A percentile compares a stretch with the other conserved stretches of the same genome.
Conservation (phyloP, 2,888 invertebrate genomes). For the Leucozona laternaria region DNA sequence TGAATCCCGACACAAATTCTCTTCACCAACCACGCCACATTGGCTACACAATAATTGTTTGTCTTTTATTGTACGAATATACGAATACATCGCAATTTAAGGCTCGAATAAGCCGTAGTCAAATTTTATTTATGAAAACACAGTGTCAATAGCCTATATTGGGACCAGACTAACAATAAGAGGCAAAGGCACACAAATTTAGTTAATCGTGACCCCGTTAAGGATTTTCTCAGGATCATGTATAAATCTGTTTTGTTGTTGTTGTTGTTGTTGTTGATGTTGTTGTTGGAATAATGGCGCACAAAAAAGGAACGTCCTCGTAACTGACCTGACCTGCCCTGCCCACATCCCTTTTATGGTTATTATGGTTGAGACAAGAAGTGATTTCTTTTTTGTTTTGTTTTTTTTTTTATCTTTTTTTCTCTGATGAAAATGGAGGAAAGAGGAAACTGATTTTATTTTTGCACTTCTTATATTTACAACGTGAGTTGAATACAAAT, state of each 20-base stretch:
- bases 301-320: background rate
- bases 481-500: conserved; percentile 53
- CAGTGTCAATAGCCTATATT: background rate
- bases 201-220: conserved; percentile 15
- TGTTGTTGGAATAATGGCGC: background rate
- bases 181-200: background rate
- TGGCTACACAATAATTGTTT: conserved; percentile 4
- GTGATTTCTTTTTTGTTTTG: conserved; percentile 15
- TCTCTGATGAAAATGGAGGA: background rate
- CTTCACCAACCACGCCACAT: background rate
- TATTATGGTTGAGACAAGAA: conserved; percentile 15
- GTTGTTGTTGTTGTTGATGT: too few species aligned
- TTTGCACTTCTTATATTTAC: conserved; percentile 2
- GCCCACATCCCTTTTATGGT: conserved; percentile 3
- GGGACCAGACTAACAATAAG: background rate
- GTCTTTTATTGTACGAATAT: background rate
- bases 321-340: background rate
- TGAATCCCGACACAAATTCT: background rate
- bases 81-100: background rate
- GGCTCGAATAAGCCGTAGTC: background rate
- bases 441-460: conserved; percentile 37
- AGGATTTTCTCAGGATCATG: conserved; percentile 24
- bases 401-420: background rate
- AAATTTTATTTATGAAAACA: conserved; percentile 14
- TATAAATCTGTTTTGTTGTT: conserved; percentile 10